Conservation (phyloP, 2,113 vertebrate species). For the Amblyornis subalaris region DNA sequence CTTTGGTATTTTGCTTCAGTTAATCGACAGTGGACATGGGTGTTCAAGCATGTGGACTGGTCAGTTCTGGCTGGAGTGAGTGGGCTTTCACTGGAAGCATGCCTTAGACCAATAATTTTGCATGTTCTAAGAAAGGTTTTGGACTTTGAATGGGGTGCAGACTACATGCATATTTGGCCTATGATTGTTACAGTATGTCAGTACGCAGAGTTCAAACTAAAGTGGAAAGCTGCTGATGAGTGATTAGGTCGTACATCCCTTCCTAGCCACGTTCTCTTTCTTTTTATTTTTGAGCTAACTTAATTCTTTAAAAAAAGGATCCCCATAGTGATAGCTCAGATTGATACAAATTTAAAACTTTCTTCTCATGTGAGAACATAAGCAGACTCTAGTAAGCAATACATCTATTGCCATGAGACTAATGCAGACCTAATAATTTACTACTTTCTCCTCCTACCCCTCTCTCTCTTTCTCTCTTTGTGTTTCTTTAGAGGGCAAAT, state of each 20-base stretch:
- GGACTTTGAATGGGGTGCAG: conserved; percentile 59
- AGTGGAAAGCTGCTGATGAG: conserved; percentile 62
- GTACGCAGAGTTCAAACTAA: conserved; percentile 62
- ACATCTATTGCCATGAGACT: conserved; percentile 65
- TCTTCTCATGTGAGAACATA: conserved; percentile 18
- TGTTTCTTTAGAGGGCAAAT: conserved; percentile 67
- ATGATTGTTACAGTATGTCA: conserved; percentile 41
- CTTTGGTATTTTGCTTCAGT: conserved; percentile 86
- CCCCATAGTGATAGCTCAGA: conserved; percentile 57
- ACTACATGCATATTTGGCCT: conserved; percentile 49
- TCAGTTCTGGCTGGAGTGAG: conserved; percentile 59
- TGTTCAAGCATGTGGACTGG: conserved; percentile 72
- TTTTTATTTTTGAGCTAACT: conserved; percentile 36
- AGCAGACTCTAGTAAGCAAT: conserved; percentile 56
- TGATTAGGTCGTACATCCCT: conserved; percentile 56
- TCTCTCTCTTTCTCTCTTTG: conserved; percentile 45
- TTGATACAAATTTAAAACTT: conserved; percentile 50
- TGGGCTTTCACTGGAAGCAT: conserved; percentile 70
- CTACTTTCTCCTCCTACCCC: conserved; percentile 56
- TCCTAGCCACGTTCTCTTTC: conserved; percentile 45
- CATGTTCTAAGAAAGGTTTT: conserved; percentile 42
- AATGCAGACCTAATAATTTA: conserved; percentile 54
- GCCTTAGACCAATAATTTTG: conserved; percentile 69
- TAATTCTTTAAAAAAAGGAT: conserved; percentile 62
- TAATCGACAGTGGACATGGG: conserved; percentile 67